Evolutionary conservation across 2,113 vertebrate genomes (phyloP).

Genomic region (Anoplopoma fimbria): DNA sequence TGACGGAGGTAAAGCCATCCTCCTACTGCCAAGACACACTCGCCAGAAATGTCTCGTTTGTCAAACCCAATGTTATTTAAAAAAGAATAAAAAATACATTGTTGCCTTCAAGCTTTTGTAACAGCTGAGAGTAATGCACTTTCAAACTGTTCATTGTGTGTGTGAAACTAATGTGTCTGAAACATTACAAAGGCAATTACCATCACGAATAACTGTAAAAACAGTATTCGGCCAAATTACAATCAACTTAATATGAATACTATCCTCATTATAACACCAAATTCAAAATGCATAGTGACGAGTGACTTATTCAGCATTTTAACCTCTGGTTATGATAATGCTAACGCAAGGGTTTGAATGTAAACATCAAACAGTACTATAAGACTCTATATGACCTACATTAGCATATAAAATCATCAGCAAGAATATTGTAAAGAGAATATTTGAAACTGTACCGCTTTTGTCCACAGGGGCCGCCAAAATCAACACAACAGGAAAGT

Average conservation of each 20-base stretch:
- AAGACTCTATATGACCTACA: background rate
- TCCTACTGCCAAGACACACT: conserved; percentile 15
- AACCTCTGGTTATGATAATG: background rate
- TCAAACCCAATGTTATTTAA: background rate
- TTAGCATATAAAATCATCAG: background rate
- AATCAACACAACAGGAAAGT: background rate
- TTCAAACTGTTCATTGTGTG: background rate
- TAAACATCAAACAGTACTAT: background rate
- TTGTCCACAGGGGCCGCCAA: background rate
- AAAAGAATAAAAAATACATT: background rate
- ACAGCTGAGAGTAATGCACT: background rate
- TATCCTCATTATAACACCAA: background rate
- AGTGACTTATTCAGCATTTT: background rate
- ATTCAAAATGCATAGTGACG: background rate
- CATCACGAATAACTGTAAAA: background rate
- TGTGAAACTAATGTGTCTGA: background rate
- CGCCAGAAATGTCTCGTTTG: background rate
- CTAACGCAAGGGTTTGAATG: background rate
- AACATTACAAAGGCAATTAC: background rate
- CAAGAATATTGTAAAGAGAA: background rate
- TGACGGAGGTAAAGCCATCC: background rate
- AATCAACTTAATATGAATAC: background rate
- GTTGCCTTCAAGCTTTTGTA: background rate
- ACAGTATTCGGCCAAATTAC: background rate
- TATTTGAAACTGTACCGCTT: background rate